Conservation (phyloP, 2,888 invertebrate species). For the Leptopilina syphax region DNA sequence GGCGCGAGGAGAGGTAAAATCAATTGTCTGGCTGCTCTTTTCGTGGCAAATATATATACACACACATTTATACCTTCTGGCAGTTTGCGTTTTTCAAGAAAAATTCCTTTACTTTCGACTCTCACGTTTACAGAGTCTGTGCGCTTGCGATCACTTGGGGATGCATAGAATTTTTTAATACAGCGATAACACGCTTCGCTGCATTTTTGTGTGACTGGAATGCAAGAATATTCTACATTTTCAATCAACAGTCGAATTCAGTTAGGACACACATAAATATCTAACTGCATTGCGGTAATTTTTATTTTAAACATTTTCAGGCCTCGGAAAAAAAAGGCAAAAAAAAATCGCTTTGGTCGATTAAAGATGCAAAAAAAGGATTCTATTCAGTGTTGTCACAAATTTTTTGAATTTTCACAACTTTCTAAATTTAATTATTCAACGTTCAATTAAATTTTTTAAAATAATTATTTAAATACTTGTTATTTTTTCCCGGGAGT, state of each 20-base stretch:
- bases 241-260: slow-evolving; percentile 11
- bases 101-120: slow-evolving; percentile 23
- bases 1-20: slow-evolving; percentile 22
- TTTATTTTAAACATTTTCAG: background rate
- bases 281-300: background rate
- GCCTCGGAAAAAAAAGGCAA: too few relatives aligned
- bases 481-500: too few relatives aligned
- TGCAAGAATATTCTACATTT: slow-evolving; percentile 5
- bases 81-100: slow-evolving; percentile 28
- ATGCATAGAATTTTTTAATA: slow-evolving; percentile 37
- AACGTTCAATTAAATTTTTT: too few relatives aligned
- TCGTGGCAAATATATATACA: background rate
- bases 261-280: background rate
- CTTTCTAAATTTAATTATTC: too few relatives aligned
- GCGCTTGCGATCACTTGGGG: slow-evolving; percentile 25
- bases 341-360: too few relatives aligned
- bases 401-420: too few relatives aligned
- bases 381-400: too few relatives aligned
- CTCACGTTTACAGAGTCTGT: slow-evolving; percentile 29
- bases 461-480: too few relatives aligned
- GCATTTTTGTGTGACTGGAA: slow-evolving; percentile 18
- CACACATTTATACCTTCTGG: slow-evolving; percentile 3
- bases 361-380: too few relatives aligned
- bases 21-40: slow-evolving; percentile 32
- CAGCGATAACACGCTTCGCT: slow-evolving; percentile 16